Conservation (phyloP, 2,797 vertebrate genomes). For the Spinus olivaceus region DNA sequence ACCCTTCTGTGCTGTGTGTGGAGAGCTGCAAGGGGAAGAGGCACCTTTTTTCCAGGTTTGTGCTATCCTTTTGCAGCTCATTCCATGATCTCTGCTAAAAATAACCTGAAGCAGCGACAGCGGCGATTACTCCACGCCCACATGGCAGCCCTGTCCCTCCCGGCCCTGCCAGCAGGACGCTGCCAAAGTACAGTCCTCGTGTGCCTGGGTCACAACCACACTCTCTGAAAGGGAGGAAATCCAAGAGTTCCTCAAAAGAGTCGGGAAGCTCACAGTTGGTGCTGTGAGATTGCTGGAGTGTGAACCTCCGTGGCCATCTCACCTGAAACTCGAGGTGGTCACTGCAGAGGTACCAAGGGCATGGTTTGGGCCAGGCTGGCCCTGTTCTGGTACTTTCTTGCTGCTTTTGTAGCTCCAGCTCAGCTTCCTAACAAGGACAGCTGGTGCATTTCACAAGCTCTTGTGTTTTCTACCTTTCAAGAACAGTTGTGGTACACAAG, state of each 20-base stretch:
- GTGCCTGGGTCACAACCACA: background rate
- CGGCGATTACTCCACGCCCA: background rate
- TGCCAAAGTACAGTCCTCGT: background rate
- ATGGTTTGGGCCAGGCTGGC: background rate
- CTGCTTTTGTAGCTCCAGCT: background rate
- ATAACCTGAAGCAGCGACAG: background rate
- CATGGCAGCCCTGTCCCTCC: background rate
- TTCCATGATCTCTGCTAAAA: conserved; percentile 39
- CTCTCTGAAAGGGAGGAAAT: background rate
- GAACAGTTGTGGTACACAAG: background rate
- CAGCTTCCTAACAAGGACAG: background rate
- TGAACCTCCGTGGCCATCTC: rapidly evolving
- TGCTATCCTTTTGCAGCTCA: background rate
- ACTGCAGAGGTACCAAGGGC: background rate
- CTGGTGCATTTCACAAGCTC: background rate
- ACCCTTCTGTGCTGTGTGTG: background rate
- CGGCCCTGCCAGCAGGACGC: background rate
- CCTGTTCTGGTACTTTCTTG: background rate
- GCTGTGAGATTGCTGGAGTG: rapidly evolving
- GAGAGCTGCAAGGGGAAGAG: background rate
- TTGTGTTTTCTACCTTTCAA: background rate
- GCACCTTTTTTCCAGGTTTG: background rate
- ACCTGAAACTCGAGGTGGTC: rapidly evolving
- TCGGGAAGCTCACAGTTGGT: background rate
- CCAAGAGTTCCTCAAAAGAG: conserved; percentile 2